These are phyloP conservation scores for Lymantria dispar DNA, from an alignment of 2,888 invertebrate species.

Conservation along the genomic window DNA sequence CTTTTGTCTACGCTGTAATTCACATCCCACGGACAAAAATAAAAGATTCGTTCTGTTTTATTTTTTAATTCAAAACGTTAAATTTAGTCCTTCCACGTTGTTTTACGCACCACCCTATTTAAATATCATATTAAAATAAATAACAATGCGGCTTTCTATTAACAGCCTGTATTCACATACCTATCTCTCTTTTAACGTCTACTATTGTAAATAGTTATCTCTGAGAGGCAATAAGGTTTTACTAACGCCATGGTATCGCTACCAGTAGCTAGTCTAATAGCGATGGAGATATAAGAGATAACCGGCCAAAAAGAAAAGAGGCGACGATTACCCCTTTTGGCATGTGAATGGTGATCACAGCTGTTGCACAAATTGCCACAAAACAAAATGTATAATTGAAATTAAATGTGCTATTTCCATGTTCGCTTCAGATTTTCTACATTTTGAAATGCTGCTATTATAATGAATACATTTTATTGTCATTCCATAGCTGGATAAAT, in stretches of 20 bases:
- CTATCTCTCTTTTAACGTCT: neutral
- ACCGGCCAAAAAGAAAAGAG: too few relatives aligned
- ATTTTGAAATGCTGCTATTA: neutral
- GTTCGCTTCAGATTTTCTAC: neutral
- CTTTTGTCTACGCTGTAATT: constrained; percentile 12
- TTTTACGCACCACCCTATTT: constrained; percentile 19
- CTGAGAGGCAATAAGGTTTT: too few relatives aligned
- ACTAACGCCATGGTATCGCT: too few relatives aligned
- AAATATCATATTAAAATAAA: constrained; percentile 16
- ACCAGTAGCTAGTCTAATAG: too few relatives aligned
- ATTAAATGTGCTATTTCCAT: constrained; percentile 1
- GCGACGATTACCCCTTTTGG: too few relatives aligned
- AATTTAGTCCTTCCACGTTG: constrained; percentile 22
- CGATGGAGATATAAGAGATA: too few relatives aligned
- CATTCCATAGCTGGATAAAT: too few relatives aligned
- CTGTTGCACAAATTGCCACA: neutral
- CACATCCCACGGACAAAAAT: constrained; percentile 10
- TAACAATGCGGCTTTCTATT: constrained; percentile 2
- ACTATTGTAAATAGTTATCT: too few relatives aligned
- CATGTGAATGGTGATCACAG: neutral
- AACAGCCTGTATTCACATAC: constrained; percentile 11
- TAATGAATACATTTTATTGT: too few relatives aligned
- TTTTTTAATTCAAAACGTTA: constrained; percentile 25
- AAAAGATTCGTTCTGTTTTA: constrained; percentile 16
- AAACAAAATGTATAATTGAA: constrained; percentile 3